phyloP scores from a whole-genome alignment of 2,888 invertebrate species.

The Conus canariensis region DNA sequence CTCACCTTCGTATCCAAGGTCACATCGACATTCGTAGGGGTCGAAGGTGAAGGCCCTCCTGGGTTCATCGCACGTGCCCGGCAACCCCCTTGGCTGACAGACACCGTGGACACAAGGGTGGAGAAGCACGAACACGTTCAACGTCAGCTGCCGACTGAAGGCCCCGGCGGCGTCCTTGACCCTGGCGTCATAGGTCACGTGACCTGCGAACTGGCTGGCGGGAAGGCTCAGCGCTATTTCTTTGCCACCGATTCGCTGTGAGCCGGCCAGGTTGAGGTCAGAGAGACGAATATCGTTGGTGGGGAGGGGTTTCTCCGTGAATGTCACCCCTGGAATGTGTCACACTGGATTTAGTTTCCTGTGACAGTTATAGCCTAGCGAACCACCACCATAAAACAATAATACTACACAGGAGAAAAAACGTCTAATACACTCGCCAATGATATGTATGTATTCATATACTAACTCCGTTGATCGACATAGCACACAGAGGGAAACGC shows the following conservation, averaged over 20 bases:
- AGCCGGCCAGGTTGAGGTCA: background rate
- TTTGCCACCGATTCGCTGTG: background rate
- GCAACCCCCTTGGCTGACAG: background rate
- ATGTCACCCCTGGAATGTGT: background rate
- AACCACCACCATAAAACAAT: no score
- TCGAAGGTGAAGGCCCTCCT: constrained; percentile 20
- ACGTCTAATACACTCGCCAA: no score
- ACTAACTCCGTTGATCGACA: no score
- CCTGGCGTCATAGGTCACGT: constrained; percentile 31
- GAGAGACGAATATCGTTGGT: background rate
- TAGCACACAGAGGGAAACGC: no score
- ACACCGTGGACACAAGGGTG: constrained; percentile 35
- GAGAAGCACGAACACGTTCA: constrained; percentile 27
- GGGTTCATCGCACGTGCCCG: background rate
- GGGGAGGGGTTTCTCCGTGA: background rate
- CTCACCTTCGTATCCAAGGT: constrained; percentile 34
- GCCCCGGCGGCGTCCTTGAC: constrained; percentile 30
- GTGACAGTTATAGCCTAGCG: no score
- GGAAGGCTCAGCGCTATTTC: constrained; percentile 16
- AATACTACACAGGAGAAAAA: no score
- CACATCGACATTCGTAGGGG: constrained; percentile 5
- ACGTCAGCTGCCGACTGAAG: constrained; percentile 31
- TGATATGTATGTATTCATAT: no score
- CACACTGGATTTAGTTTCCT: no score
- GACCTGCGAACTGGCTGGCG: constrained; percentile 2